phyloP scores from a whole-genome alignment of 2,113 vertebrate genomes.

The Cyprinus carpio region DNA sequence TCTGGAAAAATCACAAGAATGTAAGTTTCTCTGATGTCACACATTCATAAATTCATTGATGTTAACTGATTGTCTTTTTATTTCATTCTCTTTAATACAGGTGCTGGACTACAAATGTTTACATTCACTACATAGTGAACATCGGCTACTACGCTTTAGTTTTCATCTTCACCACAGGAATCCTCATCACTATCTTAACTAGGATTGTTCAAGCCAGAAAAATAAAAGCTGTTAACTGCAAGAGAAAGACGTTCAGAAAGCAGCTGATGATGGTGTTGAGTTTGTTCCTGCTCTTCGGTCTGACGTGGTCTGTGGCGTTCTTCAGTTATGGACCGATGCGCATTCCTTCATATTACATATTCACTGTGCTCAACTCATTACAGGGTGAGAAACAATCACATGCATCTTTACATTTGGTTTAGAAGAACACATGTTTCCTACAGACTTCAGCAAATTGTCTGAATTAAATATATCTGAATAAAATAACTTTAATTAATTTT shows the following conservation, averaged over 20 bases:
- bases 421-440: not conserved
- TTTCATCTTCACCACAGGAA: constrained; percentile 54
- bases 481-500: too few species aligned
- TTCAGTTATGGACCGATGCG: constrained; percentile 59
- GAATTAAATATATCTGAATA: not conserved
- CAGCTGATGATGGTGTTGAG: too few species aligned
- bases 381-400: constrained; percentile 59
- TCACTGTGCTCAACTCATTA: constrained; percentile 65
- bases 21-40: too few species aligned
- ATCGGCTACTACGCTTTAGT: constrained; percentile 58
- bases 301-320: constrained; percentile 67
- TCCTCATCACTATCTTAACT: constrained; percentile 42
- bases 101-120: too few species aligned
- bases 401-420: not conserved
- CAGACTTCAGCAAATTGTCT: not conserved
- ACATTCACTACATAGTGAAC: constrained; percentile 51
- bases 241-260: not conserved
- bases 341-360: constrained; percentile 61
- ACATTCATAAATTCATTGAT: too few species aligned
- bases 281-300: constrained; percentile 59
- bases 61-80: too few species aligned
- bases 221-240: fast-evolving
- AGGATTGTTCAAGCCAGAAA: not conserved
- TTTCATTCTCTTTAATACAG: too few species aligned
- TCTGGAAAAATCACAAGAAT: too few species aligned